phyloP scores from a whole-genome alignment of 2,888 invertebrate genomes.

The Helicoverpa assulta region DNA sequence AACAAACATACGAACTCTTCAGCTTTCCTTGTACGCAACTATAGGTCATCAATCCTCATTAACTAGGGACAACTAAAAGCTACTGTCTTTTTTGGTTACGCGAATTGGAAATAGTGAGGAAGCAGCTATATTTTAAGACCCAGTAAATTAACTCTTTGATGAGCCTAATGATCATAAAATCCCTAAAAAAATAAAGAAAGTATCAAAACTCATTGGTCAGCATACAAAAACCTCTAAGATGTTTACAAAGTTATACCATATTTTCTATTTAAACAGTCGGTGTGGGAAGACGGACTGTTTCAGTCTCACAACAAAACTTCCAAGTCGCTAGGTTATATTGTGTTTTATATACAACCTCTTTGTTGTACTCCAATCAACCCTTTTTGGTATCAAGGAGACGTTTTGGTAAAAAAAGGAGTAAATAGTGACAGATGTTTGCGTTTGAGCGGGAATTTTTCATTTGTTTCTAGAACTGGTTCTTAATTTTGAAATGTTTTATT shows the following conservation, averaged over 20 bases:
- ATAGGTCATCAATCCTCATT: too few relatives aligned
- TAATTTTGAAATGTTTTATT: too few relatives aligned
- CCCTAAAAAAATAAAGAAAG: constrained; percentile 47
- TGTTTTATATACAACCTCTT: constrained; percentile 51
- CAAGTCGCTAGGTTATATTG: constrained; percentile 47
- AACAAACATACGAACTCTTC: too few relatives aligned
- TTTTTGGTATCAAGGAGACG: constrained; percentile 28
- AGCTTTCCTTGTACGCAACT: too few relatives aligned
- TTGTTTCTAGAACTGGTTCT: neutral
- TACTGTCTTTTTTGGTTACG: neutral
- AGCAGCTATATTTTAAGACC: too few relatives aligned
- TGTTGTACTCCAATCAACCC: constrained; percentile 50
- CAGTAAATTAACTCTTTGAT: too few relatives aligned
- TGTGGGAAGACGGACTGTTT: constrained; percentile 82
- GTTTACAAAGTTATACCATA: constrained; percentile 89
- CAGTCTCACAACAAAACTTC: constrained; percentile 60
- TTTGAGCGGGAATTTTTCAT: constrained; percentile 11
- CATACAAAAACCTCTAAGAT: constrained; percentile 75
- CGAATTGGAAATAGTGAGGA: neutral
- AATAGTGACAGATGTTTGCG: constrained; percentile 41
- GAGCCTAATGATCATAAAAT: too few relatives aligned
- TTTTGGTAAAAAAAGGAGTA: constrained; percentile 19
- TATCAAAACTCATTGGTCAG: constrained; percentile 69
- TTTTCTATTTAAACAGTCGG: constrained; percentile 87
- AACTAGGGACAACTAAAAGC: too few relatives aligned